These are phyloP conservation scores for Tragelaphus imberbis DNA, from an alignment of 2,113 vertebrate genomes.

Conservation along the genomic window DNA sequence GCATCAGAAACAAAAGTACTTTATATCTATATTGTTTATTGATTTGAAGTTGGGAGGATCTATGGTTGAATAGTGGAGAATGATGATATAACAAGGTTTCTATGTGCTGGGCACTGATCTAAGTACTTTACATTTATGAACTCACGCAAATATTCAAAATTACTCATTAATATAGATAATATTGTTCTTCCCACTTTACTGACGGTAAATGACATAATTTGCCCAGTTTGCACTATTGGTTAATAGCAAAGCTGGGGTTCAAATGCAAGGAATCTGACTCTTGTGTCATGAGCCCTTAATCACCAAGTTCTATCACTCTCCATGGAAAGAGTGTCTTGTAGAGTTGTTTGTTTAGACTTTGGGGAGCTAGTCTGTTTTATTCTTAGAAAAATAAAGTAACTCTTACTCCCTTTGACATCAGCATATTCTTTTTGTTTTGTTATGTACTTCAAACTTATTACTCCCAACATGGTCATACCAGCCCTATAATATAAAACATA, in stretches of 20 bases:
- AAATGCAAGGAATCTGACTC: background rate
- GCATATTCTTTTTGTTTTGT: conserved; percentile 71
- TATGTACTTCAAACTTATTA: conserved; percentile 73
- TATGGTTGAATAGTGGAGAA: background rate
- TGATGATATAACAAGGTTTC: background rate
- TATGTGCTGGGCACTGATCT: background rate
- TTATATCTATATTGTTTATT: background rate
- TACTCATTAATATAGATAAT: background rate
- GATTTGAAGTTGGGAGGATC: background rate
- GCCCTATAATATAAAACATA: conserved; percentile 57
- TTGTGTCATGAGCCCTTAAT: conserved; percentile 13
- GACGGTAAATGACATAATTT: background rate
- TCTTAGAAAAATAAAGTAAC: conserved; percentile 61
- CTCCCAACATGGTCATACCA: conserved; percentile 67
- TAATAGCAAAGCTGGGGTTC: conserved; percentile 5
- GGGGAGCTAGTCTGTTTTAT: conserved; percentile 55
- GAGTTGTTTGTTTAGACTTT: conserved; percentile 53
- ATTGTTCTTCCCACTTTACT: background rate
- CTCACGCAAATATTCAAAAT: background rate
- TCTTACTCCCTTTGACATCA: conserved; percentile 57
- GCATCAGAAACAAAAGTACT: background rate
- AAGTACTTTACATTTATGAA: background rate
- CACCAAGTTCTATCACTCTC: background rate
- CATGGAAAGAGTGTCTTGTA: conserved; percentile 17
- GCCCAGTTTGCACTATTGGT: background rate